phyloP scores from a whole-genome alignment of 1,140 invertebrate species.

The Drosophila trapezifrons region DNA sequence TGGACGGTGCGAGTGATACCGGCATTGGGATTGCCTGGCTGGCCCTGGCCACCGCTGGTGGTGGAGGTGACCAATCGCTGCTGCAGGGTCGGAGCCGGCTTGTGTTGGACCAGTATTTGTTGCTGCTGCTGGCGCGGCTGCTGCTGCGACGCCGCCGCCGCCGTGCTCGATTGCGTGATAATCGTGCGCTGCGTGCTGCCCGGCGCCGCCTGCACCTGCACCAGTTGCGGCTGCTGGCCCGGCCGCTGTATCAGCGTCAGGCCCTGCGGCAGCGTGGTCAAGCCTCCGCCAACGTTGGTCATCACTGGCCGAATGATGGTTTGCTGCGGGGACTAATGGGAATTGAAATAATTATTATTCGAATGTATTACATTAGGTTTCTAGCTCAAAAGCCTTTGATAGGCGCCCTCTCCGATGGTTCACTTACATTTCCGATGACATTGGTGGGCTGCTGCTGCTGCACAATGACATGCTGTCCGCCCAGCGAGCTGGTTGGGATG shows the following conservation, averaged over 20 bases:
- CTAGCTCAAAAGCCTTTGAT: neutral
- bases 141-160: slow-evolving; percentile 64
- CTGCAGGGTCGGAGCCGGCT: slow-evolving; percentile 80
- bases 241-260: slow-evolving; percentile 81
- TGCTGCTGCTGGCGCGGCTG: slow-evolving; percentile 76
- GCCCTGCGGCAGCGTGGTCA: slow-evolving; percentile 81
- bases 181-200: slow-evolving; percentile 66
- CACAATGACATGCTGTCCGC: slow-evolving; percentile 74
- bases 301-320: slow-evolving; percentile 82
- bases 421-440: slow-evolving; percentile 77
- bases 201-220: slow-evolving; percentile 81
- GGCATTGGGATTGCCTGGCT: slow-evolving; percentile 48
- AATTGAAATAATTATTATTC: neutral
- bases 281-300: slow-evolving; percentile 68
- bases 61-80: slow-evolving; percentile 81
- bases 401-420: neutral
- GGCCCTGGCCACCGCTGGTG: slow-evolving; percentile 70
- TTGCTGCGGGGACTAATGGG: slow-evolving; percentile 72
- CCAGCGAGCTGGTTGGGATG: slow-evolving; percentile 77
- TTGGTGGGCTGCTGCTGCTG: slow-evolving; percentile 76
- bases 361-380: neutral
- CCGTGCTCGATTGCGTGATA: slow-evolving; percentile 62
- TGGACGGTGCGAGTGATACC: slow-evolving; percentile 82
- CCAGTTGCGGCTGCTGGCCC: slow-evolving; percentile 81
- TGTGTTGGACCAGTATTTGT: slow-evolving; percentile 78